Evolutionary conservation across 1,140 invertebrate genomes (phyloP).

Genomic region (Glossosoma conforme): DNA sequence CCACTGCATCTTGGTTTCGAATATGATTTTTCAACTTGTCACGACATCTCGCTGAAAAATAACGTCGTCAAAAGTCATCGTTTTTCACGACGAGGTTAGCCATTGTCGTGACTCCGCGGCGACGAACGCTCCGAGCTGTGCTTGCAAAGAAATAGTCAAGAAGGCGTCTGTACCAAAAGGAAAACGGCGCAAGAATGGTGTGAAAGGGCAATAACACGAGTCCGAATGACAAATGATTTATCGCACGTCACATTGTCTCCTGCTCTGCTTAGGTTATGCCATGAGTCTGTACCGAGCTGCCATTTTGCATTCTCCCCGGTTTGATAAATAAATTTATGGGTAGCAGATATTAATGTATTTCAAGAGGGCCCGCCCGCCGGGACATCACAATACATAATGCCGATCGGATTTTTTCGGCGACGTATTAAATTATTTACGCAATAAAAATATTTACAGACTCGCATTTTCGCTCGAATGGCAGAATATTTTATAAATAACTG

Average conservation of each 20-base stretch:
- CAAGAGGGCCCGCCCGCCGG: neutral
- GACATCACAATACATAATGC: neutral
- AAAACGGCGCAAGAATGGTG: conserved; percentile 15
- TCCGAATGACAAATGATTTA: conserved; percentile 18
- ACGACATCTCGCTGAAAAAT: too few species aligned
- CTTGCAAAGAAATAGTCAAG: neutral
- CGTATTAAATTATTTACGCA: neutral
- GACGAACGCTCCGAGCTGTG: neutral
- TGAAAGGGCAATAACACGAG: conserved; percentile 13
- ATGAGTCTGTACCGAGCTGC: neutral
- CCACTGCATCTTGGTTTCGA: too few species aligned
- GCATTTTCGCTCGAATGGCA: conserved; percentile 2
- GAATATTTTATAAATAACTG: conserved; percentile 1
- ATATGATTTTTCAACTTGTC: too few species aligned
- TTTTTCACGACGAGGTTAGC: too few species aligned
- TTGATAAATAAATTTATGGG: conserved; percentile 19
- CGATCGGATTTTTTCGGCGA: neutral
- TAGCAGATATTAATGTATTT: conserved; percentile 8
- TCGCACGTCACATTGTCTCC: conserved; percentile 17
- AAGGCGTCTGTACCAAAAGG: conserved; percentile 6
- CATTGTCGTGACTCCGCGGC: neutral
- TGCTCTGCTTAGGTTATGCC: conserved; percentile 7
- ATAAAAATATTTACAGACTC: neutral
- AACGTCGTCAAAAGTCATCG: too few species aligned
- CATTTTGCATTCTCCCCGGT: neutral